Conservation (phyloP, 2,888 invertebrate genomes). For the Trypoxylon attenuatum region DNA sequence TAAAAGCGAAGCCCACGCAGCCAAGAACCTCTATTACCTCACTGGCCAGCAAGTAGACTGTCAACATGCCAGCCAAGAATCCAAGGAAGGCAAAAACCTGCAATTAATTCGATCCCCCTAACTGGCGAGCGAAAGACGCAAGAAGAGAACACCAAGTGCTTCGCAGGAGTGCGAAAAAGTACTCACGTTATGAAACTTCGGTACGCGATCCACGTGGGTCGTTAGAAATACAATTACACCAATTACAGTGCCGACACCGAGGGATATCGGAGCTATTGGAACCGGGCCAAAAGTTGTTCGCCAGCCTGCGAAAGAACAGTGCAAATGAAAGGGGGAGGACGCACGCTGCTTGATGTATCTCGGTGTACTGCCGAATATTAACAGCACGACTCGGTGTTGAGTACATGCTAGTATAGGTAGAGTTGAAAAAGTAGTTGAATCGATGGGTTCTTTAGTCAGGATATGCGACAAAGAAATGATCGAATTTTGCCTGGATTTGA, state of each 20-base stretch:
- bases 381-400: conserved; percentile 7
- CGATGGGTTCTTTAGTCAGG: too few relatives aligned
- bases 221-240: conserved; percentile 59
- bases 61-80: conserved; percentile 77
- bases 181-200: conserved; percentile 69
- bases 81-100: conserved; percentile 77
- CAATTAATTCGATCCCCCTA: conserved; percentile 24
- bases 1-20: conserved; percentile 78
- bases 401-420: neutral
- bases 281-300: conserved; percentile 53
- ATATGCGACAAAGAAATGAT: too few relatives aligned
- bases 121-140: too few relatives aligned
- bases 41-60: conserved; percentile 79
- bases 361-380: neutral
- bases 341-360: conserved; percentile 5
- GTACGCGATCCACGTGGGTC: conserved; percentile 58
- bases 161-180: conserved; percentile 1
- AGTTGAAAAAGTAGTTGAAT: too few relatives aligned
- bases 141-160: too few relatives aligned
- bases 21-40: conserved; percentile 78
- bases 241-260: conserved; percentile 45
- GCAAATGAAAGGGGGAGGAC: conserved; percentile 33
- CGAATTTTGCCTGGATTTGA: too few relatives aligned
- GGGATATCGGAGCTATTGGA: conserved; percentile 54
- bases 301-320: conserved; percentile 57